phyloP scores from a whole-genome alignment of 92 coral and sea anemone species.

The Epizoanthus illoricatus region DNA sequence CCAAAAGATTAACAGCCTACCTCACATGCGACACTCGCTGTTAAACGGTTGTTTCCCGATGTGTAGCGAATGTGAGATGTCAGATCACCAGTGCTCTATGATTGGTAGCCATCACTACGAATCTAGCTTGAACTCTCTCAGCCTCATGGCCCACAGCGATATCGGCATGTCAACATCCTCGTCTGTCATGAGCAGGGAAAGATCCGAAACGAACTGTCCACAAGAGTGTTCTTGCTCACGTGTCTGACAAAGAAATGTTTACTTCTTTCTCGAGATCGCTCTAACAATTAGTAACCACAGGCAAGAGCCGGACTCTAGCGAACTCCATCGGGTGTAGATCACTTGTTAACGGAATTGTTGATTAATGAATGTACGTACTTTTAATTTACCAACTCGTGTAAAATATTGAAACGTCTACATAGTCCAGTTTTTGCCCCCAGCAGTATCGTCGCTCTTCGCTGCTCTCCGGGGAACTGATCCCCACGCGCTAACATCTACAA shows the following conservation, averaged over 20 bases:
- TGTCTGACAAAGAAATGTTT: slow-evolving; percentile 34
- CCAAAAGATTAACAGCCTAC: slow-evolving; percentile 91
- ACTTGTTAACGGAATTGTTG: not conserved
- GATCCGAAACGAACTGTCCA: slow-evolving; percentile 52
- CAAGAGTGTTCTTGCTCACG: slow-evolving; percentile 85
- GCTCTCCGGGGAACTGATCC: too few relatives aligned
- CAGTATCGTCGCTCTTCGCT: too few relatives aligned
- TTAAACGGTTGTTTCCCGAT: slow-evolving; percentile 89
- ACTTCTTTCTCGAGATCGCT: not conserved
- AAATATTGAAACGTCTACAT: too few relatives aligned
- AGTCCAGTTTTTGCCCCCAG: too few relatives aligned
- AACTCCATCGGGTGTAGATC: slow-evolving; percentile 6
- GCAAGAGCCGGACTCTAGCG: slow-evolving; percentile 10
- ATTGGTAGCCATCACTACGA: slow-evolving; percentile 71
- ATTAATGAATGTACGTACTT: too few relatives aligned
- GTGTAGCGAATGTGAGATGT: slow-evolving; percentile 94
- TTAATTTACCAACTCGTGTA: too few relatives aligned
- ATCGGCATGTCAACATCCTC: slow-evolving; percentile 32
- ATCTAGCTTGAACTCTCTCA: slow-evolving; percentile 64
- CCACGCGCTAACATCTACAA: too few relatives aligned
- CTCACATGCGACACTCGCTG: slow-evolving; percentile 87
- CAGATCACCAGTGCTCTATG: slow-evolving; percentile 84
- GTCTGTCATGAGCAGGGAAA: slow-evolving; percentile 23
- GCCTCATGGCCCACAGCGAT: slow-evolving; percentile 54
- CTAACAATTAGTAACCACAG: not conserved